Evolutionary conservation across 2,797 vertebrate genomes (phyloP).

Genomic region (Anas georgica): DNA sequence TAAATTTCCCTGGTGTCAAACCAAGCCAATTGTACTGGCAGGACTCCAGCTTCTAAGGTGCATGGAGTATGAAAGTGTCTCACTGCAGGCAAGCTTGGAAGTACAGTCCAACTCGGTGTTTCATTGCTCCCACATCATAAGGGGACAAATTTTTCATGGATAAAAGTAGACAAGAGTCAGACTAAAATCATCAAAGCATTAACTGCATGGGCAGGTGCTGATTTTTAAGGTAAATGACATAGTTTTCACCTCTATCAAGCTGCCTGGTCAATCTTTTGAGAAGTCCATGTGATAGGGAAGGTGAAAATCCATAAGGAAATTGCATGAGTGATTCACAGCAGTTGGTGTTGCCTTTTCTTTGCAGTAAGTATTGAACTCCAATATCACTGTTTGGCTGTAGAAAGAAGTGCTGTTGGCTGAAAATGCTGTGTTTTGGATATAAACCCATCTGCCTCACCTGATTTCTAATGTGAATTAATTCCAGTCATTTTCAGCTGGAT

Average conservation of each 20-base stretch:
- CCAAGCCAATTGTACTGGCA: background rate
- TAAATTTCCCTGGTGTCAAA: conserved; percentile 33
- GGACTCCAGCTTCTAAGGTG: conserved; percentile 1
- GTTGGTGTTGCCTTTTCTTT: background rate
- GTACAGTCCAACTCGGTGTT: background rate
- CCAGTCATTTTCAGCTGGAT: background rate
- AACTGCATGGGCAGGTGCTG: background rate
- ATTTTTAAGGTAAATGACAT: background rate
- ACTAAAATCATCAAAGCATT: background rate
- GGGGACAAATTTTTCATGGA: background rate
- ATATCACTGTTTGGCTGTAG: background rate
- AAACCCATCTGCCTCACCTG: background rate
- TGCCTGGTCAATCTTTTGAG: background rate
- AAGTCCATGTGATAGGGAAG: background rate
- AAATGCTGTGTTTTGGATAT: background rate
- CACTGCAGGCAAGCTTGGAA: background rate
- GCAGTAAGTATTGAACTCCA: conserved; percentile 14
- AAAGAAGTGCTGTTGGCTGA: background rate
- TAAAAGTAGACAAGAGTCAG: background rate
- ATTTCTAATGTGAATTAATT: background rate
- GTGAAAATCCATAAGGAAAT: conserved; percentile 6
- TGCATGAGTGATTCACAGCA: background rate
- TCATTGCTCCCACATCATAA: background rate
- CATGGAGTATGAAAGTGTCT: background rate
- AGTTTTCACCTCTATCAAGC: background rate